Evolutionary conservation across 2,797 vertebrate genomes (phyloP), one percentile per base, ranked within the genome.

Genomic region (Dermochelys coriacea): DNA sequence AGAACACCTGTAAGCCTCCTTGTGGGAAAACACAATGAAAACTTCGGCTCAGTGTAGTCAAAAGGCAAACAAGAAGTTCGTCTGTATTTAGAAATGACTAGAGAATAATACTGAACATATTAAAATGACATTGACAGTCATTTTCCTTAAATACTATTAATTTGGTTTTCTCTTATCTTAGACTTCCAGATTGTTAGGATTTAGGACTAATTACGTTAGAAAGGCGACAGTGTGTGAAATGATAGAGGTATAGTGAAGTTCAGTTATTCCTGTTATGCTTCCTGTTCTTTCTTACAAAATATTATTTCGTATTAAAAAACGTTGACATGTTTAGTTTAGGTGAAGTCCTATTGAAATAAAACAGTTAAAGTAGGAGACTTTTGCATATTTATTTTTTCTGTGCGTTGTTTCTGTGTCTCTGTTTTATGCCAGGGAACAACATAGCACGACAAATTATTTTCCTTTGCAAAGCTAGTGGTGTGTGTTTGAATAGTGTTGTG

Each of bases 41-140:
- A 18, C n/a, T 4, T 87, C 0, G 25, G 68, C 41, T 27, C 6
- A 0, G 15, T 8, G 4, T 45, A 68, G 81, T 37, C 54, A 1
- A 80, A 82, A 29, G 49, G 7, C 74, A 59, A 50, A 57, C 80
- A 0, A n/a, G 85, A 79, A 2, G 71, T 74, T 29, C 75, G 34
- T 12, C 5, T n/a, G 6, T 49, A 18, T 68, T 89, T 84, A 80
- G 75, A 64, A 5, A 4, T 74, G 5, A 45, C 84, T 1, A 0
- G 55, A 57, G 55, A 55, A 55, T 55, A 55, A 55, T 25, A 57
- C 27, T 57, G 25, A 57, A 57, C 55, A 57, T 57, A 57, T 57
- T 57, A 29, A 57, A 57, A 57, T 57, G 25, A 57, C 55, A 12
- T 57, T 57, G 27, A 57, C 55, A 12, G 55, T 57, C 27, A 57